Base-by-base conservation (phyloP, 2,888 invertebrate genomes). In the Hypomecis atomaria region DNA sequence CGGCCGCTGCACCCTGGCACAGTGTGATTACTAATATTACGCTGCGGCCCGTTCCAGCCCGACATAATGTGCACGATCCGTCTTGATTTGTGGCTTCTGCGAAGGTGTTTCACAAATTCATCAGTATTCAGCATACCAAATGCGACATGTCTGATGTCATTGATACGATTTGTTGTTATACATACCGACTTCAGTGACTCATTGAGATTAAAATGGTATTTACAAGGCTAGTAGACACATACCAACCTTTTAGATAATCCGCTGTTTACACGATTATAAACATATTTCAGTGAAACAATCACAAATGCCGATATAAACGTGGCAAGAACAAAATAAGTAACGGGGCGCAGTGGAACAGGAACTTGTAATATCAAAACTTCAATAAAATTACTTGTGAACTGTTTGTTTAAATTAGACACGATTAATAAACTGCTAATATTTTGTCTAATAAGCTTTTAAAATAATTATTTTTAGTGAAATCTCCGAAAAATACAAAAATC, bases 291-390 rank as follows among this genome's bases (percentile, higher is more conserved):
- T 23, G 36, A 71, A 70, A 69, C 72, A 65, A 63, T 44, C 58
- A 60, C 66, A 77, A 78, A 76, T 53, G 72, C 78, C 76, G 66
- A 78, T 75, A 71, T 23, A 75, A 88, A 89, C 88, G 89, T 89
- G 90, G 88, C 90, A 85, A 69, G 72, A 71, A 36, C 38, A 45
- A 61, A 66, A 79, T 77, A 77, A 49, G 65, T 83, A 84, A 84
- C 83, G 82, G 82, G 82, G 70, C 68, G 66, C 4, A 40, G 5
- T 0, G 6, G 10, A 47, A 47, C 5, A 5, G 6, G 36, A n/a
- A n/a, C n/a, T n/a, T n/a, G 7, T 7, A 7, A 13, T 9, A 13
- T 8, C 49, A 0, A 11, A 50, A 50, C 0, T 8, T 6, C 8
- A 50, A 6, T 8, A 11, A 13, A 50, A 13, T 37, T 37, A 37